These are phyloP conservation scores for Xyrauchen texanus DNA, from an alignment of 2,113 vertebrate species.

Conservation along the genomic window DNA sequence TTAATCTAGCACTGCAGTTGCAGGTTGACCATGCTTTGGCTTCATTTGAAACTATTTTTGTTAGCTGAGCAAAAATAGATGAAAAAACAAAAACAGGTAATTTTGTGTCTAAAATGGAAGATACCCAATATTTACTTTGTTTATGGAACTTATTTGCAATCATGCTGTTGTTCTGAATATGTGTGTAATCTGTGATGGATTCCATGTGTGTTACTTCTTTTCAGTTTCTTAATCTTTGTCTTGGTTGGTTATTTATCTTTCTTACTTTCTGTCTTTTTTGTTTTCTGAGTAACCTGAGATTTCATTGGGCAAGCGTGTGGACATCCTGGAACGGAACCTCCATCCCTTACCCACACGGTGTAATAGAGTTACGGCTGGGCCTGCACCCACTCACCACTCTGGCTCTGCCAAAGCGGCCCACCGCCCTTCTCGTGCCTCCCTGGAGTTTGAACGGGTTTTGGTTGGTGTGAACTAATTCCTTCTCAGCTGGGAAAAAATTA, in stretches of 20 bases:
- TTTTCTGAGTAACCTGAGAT: conserved; percentile 43
- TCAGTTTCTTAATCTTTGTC: background rate
- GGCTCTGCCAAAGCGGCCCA: conserved; percentile 67
- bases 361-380: conserved; percentile 59
- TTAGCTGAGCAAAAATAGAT: too few species aligned
- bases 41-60: too few species aligned
- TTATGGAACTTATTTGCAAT: too few species aligned
- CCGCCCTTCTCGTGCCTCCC: conserved; percentile 53
- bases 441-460: conserved; percentile 5
- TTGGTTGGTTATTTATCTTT: conserved; percentile 5
- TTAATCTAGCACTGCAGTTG: too few species aligned
- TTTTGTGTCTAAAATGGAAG: too few species aligned
- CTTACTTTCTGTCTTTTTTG: conserved; percentile 15
- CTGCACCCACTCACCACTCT: conserved; percentile 63
- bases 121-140: too few species aligned
- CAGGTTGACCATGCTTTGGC: too few species aligned
- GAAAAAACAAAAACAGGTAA: too few species aligned
- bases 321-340: conserved; percentile 56
- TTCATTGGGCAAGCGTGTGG: conserved; percentile 45
- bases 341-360: conserved; percentile 34
- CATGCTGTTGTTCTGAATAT: too few species aligned
- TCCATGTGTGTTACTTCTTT: background rate
- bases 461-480: conserved; percentile 63
- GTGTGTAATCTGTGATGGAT: too few species aligned
- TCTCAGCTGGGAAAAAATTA: conserved; percentile 70